phyloP scores from a whole-genome alignment of 2,113 vertebrate genomes.

The Poicephalus gulielmi region DNA sequence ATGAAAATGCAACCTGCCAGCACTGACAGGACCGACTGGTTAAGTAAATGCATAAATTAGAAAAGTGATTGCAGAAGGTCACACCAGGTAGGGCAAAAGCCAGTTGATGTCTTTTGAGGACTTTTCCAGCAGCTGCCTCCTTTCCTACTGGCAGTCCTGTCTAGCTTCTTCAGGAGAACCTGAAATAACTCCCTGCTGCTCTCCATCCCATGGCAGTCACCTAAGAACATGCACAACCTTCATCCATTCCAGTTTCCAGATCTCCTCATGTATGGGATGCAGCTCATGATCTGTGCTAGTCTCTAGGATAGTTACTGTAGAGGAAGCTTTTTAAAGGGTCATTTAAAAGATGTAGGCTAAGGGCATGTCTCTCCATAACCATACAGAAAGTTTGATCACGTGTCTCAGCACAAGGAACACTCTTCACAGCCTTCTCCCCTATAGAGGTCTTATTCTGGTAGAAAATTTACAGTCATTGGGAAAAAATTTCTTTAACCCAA shows the following conservation, averaged over 20 bases:
- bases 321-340: not conserved
- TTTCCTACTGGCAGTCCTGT: not conserved
- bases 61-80: not conserved
- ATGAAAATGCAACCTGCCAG: constrained; percentile 12
- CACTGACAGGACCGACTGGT: not conserved
- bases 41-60: not conserved
- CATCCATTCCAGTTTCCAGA: not conserved
- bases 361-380: not conserved
- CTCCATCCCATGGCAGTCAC: not conserved
- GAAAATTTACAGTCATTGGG: not conserved
- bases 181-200: not conserved
- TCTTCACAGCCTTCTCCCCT: not conserved
- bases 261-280: not conserved
- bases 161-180: not conserved
- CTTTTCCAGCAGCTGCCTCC: not conserved
- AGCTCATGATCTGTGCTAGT: not conserved
- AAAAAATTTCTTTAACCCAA: not conserved
- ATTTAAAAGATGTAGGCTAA: not conserved
- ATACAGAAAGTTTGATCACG: not conserved
- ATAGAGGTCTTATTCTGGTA: not conserved
- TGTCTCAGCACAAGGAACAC: not conserved
- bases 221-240: not conserved
- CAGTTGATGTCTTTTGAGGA: not conserved
- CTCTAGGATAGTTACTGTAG: not conserved
- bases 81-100: not conserved